Percentiles rank a stretch among this genome's conserved stretches.
Evolutionary conservation across 1,140 invertebrate genomes (phyloP).

Genomic region (Meteorus sp.): DNA sequence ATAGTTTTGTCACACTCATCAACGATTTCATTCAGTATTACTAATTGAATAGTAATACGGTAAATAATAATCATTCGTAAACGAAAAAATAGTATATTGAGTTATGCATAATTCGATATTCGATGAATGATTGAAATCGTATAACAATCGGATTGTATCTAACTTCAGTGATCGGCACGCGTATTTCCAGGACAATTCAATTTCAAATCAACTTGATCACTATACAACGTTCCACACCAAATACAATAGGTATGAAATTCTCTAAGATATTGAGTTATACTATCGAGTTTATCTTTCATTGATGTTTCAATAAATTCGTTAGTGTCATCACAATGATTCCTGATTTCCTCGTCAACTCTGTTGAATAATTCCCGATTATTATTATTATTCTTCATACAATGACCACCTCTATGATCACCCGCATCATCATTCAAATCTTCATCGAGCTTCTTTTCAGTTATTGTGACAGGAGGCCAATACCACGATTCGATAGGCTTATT

Average conservation of each 20-base stretch:
- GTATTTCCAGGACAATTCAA: constrained; percentile 70
- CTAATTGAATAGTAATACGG: no score
- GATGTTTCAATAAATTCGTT: constrained; percentile 41
- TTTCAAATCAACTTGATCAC: constrained; percentile 65
- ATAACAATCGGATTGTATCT: constrained; percentile 2
- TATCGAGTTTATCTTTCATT: constrained; percentile 63
- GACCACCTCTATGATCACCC: constrained; percentile 46
- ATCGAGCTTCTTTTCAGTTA: constrained; percentile 35
- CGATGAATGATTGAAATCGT: neutral
- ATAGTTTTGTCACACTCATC: no score
- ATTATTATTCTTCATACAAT: no score
- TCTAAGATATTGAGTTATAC: constrained; percentile 70
- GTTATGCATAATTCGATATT: no score
- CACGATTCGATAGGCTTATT: constrained; percentile 64
- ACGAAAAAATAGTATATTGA: no score
- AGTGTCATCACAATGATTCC: no score
- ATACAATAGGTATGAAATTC: constrained; percentile 74
- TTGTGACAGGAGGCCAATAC: constrained; percentile 65
- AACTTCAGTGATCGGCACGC: constrained; percentile 64
- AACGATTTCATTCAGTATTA: no score
- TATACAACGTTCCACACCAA: constrained; percentile 74
- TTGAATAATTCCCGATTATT: no score
- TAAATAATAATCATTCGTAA: no score
- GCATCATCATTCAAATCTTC: constrained; percentile 45
- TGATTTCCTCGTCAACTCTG: constrained; percentile 47